Evolutionary conservation across 2,113 vertebrate genomes (phyloP), one percentile per base, ranked within the genome.

Genomic region (Corythaixoides concolor): DNA sequence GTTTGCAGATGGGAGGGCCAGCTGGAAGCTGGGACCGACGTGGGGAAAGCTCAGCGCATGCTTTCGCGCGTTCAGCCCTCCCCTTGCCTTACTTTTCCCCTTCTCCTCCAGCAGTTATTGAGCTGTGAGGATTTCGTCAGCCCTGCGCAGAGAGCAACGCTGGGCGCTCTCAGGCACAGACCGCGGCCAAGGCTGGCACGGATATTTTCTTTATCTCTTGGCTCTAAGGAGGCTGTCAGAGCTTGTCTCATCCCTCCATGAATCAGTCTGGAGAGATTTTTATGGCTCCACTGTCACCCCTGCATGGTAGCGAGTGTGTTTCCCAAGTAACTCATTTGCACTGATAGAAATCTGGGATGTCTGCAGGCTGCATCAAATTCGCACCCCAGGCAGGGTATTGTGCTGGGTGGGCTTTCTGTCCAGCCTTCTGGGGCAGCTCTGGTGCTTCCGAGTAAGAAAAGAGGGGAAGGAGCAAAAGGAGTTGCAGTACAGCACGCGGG

Each of bases 41-140:
- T 4, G 24, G 6, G 12, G 41, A 3, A 20, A 16, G 60, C 11
- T 70, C 55, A 3, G 84, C 8, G 5, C 24, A 0, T 7, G 84
- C 8, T 27, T 26, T 15, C 6, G 32, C n/a, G 5, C 9, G 1
- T 4, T 43, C 41, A 9, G 41, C 22, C 15, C 9, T 20, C 3
- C 9, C 5, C n/a, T 47, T 17, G 35, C 18, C 6, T 0, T 20
- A 2, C 10, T 78, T 32, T 28, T 7, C 11, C 1, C 8, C 1
- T 43, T 64, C 45, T 43, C 33, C 32, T 76, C 27, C 89, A 20
- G 73, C 72, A 5, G 59, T 21, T 9, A 4, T 16, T 3, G 18
- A 37, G 74, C 63, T 8, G 52, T 8, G 3, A 1, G 50, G 45
- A 8, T 91, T 69, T 67, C 64, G 5, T 62, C 55, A 26, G 78